phyloP scores from a whole-genome alignment of 2,113 vertebrate genomes.

The Hoplias malabaricus region DNA sequence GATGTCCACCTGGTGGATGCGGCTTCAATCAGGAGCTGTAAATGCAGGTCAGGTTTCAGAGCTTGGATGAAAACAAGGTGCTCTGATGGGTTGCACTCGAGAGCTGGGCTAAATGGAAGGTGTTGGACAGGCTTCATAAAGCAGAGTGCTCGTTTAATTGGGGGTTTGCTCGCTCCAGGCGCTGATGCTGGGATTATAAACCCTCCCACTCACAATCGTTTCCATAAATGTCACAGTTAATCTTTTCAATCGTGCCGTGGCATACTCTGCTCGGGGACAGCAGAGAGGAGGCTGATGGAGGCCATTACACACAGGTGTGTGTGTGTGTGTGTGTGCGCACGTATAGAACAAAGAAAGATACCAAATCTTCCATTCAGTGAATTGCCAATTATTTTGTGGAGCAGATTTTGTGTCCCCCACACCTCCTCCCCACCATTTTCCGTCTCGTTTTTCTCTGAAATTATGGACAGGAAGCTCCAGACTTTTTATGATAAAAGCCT shows the following conservation, averaged over 20 bases:
- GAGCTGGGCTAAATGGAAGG: conserved; percentile 16
- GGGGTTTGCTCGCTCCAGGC: background rate
- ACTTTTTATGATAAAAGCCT: background rate
- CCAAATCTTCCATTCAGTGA: background rate
- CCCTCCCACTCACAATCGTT: conserved; percentile 7
- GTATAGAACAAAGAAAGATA: background rate
- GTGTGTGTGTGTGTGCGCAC: background rate
- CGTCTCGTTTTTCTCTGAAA: background rate
- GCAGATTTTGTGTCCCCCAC: no score
- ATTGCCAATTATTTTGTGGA: background rate
- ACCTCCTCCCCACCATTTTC: background rate
- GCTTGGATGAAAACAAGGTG: background rate
- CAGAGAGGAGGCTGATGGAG: background rate
- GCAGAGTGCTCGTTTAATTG: conserved; percentile 14
- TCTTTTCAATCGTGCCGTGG: background rate
- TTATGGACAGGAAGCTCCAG: background rate
- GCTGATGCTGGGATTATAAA: conserved; percentile 15
- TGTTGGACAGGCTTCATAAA: background rate
- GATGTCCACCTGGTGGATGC: background rate
- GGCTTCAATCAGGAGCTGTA: background rate
- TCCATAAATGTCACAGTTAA: conserved; percentile 22
- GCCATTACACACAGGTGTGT: background rate
- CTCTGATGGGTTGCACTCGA: conserved; percentile 11
- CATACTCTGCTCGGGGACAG: background rate
- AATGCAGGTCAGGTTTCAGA: background rate